A percentile compares a stretch with the other conserved stretches of the same genome.
Conservation (phyloP, 2,888 invertebrate species). For the Deroplatys truncata region DNA sequence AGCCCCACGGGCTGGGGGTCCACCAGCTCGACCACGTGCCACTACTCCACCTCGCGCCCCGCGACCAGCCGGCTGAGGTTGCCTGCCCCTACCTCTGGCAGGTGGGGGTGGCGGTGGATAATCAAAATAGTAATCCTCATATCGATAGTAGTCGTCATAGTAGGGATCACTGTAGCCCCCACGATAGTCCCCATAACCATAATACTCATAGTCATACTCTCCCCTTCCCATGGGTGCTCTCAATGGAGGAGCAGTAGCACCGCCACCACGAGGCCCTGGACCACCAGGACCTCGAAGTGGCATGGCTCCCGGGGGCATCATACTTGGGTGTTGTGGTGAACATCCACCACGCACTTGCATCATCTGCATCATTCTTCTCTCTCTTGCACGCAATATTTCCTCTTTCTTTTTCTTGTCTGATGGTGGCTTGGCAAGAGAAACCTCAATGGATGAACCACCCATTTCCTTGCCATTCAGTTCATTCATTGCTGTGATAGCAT, state of each 20-base stretch:
- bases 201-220: slow-evolving; percentile 95
- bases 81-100: slow-evolving; percentile 73
- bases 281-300: slow-evolving; percentile 38
- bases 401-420: slow-evolving; percentile 98
- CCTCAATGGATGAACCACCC: slow-evolving; percentile 83
- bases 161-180: slow-evolving; percentile 94
- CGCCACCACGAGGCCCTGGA: slow-evolving; percentile 44
- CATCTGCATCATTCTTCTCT: slow-evolving; percentile 92
- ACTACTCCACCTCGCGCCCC: slow-evolving; percentile 79
- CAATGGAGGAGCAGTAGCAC: slow-evolving; percentile 44
- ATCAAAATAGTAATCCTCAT: slow-evolving; percentile 95
- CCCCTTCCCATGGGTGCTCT: slow-evolving; percentile 75
- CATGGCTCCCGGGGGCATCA: slow-evolving; percentile 50
- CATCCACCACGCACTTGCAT: slow-evolving; percentile 81
- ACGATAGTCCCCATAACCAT: slow-evolving; percentile 96
- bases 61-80: slow-evolving; percentile 83
- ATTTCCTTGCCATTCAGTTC: slow-evolving; percentile 84
- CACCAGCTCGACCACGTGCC: slow-evolving; percentile 76
- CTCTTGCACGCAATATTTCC: slow-evolving; percentile 85
- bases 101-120: slow-evolving; percentile 77
- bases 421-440: slow-evolving; percentile 97
- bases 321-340: slow-evolving; percentile 69
- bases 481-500: slow-evolving; percentile 72
- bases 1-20: slow-evolving; percentile 73
- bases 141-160: slow-evolving; percentile 88